These are phyloP conservation scores for Desmophyllum pertusum DNA, from an alignment of 92 coral and sea anemone species.

Conservation along the genomic window DNA sequence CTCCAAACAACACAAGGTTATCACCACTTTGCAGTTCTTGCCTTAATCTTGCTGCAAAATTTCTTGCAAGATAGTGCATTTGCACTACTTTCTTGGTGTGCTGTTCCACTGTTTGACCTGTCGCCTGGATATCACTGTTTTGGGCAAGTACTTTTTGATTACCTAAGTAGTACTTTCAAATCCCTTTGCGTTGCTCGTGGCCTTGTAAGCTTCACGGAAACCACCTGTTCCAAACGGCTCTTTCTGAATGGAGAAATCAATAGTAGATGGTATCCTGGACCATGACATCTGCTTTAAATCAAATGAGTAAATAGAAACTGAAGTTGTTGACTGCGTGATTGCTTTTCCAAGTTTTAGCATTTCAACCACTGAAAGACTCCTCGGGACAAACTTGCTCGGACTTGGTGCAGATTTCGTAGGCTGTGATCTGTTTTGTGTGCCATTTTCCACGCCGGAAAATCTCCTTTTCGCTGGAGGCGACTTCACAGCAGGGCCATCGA, in stretches of 20 bases:
- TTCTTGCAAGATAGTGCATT: slow-evolving; percentile 73
- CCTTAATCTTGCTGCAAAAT: slow-evolving; percentile 56
- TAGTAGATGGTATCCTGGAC: slow-evolving; percentile 46
- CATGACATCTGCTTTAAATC: slow-evolving; percentile 54
- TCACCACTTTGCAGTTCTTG: slow-evolving; percentile 30
- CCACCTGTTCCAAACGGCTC: slow-evolving; percentile 65
- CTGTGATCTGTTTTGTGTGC: too few relatives aligned
- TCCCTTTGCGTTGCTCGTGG: slow-evolving; percentile 41
- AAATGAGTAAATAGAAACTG: slow-evolving; percentile 46
- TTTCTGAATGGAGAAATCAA: slow-evolving; percentile 52
- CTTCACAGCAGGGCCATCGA: too few relatives aligned
- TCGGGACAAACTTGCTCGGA: slow-evolving; percentile 60
- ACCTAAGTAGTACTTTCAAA: slow-evolving; percentile 58
- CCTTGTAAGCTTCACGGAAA: slow-evolving; percentile 64
- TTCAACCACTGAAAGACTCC: slow-evolving; percentile 66
- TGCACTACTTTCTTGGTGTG: slow-evolving; percentile 74
- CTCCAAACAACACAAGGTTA: slow-evolving; percentile 34
- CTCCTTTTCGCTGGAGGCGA: too few relatives aligned
- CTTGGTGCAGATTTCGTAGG: too few relatives aligned
- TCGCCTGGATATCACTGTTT: slow-evolving; percentile 59
- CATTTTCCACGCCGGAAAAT: too few relatives aligned
- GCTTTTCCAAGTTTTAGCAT: slow-evolving; percentile 67
- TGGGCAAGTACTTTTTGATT: slow-evolving; percentile 61
- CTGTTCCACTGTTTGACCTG: slow-evolving; percentile 63
- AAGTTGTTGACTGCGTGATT: slow-evolving; percentile 52